Percentiles rank a stretch among this genome's conserved stretches.
Conservation (phyloP, 1,140 invertebrate genomes). For the Eumaeus atala region DNA sequence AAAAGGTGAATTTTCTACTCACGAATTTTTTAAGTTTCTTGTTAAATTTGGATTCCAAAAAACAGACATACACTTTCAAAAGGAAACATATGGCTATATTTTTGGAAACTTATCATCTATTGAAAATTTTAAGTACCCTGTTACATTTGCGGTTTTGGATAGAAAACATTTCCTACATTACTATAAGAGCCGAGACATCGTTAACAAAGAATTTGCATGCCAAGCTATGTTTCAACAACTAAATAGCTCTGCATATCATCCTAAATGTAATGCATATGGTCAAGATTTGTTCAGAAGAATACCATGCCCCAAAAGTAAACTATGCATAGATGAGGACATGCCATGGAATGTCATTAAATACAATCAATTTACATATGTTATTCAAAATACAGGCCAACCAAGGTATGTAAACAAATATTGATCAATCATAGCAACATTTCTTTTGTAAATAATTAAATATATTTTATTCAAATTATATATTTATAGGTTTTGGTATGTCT, state of each 20-base stretch:
- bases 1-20: constrained; percentile 58
- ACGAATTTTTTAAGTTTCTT: constrained; percentile 90
- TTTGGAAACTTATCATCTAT: constrained; percentile 93
- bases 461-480: constrained; percentile 18
- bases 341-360: constrained; percentile 88
- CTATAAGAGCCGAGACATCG: constrained; percentile 83
- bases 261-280: constrained; percentile 85
- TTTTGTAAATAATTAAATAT: no score
- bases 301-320: constrained; percentile 84
- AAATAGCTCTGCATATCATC: constrained; percentile 88
- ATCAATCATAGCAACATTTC: neutral
- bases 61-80: constrained; percentile 87
- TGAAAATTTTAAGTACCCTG: constrained; percentile 77
- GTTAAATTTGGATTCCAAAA: constrained; percentile 98
- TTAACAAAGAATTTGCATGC: constrained; percentile 82
- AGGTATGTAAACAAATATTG: constrained; percentile 76
- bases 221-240: constrained; percentile 89
- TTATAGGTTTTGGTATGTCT: constrained; percentile 95
- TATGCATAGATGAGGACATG: constrained; percentile 92
- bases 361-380: constrained; percentile 95
- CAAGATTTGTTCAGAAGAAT: constrained; percentile 92
- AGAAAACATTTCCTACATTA: constrained; percentile 90
- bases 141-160: constrained; percentile 91
- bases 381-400: constrained; percentile 90
- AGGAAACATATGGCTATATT: constrained; percentile 92